Evolutionary conservation across 2,797 vertebrate species (phyloP).

Genomic region (Synanceia verrucosa): DNA sequence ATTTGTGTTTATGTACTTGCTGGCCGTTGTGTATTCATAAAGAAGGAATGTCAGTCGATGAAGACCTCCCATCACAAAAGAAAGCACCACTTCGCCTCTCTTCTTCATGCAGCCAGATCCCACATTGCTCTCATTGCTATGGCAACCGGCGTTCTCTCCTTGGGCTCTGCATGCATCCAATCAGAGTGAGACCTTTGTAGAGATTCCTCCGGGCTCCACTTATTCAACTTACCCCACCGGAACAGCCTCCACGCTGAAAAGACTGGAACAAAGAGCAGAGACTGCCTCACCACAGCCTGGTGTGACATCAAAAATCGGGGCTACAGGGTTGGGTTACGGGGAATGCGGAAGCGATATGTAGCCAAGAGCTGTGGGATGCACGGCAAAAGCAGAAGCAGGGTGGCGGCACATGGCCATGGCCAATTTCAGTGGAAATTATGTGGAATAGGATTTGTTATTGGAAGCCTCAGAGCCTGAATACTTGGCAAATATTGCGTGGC

Average conservation of each 20-base stretch:
- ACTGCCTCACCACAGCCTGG: constrained; percentile 66
- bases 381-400: constrained; percentile 63
- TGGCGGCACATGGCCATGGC: constrained; percentile 66
- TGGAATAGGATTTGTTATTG: constrained; percentile 80
- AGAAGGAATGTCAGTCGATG: constrained; percentile 65
- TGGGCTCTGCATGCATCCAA: constrained; percentile 84
- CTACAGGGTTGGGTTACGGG: constrained; percentile 68
- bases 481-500: constrained; percentile 73
- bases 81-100: constrained; percentile 75
- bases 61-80: constrained; percentile 75
- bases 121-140: constrained; percentile 84
- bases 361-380: constrained; percentile 60
- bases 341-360: constrained; percentile 64
- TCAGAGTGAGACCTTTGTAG: constrained; percentile 86
- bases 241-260: constrained; percentile 79
- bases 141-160: constrained; percentile 83
- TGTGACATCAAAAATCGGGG: constrained; percentile 71
- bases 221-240: constrained; percentile 83
- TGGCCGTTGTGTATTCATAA: constrained; percentile 50
- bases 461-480: constrained; percentile 75
- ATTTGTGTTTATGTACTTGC: constrained; percentile 42
- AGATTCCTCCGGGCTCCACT: constrained; percentile 85
- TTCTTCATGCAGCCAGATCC: constrained; percentile 76
- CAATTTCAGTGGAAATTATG: constrained; percentile 80
- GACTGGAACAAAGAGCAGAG: constrained; percentile 79